A percentile compares a stretch with the other conserved stretches of the same genome.
Conservation (phyloP, 1,140 invertebrate species). For the Apis cerana region DNA sequence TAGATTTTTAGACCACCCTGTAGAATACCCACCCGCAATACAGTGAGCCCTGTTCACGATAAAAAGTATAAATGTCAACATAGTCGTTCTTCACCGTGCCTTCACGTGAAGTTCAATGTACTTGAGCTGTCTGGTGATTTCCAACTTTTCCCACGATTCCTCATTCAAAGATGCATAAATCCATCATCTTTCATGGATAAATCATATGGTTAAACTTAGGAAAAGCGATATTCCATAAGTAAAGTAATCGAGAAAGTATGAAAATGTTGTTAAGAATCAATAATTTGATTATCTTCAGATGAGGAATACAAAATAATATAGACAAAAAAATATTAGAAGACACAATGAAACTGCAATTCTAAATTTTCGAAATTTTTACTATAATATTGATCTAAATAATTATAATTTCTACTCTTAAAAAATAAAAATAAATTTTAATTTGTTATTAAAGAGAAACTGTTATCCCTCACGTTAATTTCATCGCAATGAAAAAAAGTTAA, state of each 20-base stretch:
- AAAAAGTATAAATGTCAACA: slow-evolving; percentile 59
- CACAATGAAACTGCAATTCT: too few relatives aligned
- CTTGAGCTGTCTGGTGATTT: slow-evolving; percentile 33
- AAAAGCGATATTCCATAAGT: background rate
- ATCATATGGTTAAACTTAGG: background rate
- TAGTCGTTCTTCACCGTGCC: slow-evolving; percentile 9
- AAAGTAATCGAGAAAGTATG: background rate
- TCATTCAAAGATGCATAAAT: background rate
- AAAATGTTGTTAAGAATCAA: too few relatives aligned
- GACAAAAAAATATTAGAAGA: too few relatives aligned
- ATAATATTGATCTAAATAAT: too few relatives aligned
- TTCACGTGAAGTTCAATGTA: slow-evolving; percentile 48
- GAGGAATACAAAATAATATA: too few relatives aligned
- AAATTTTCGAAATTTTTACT: too few relatives aligned
- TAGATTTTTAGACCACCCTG: background rate
- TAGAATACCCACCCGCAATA: background rate
- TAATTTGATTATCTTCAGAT: background rate
- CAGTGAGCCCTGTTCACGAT: slow-evolving; percentile 25
- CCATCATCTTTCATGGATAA: background rate
- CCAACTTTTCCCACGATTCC: slow-evolving; percentile 38
- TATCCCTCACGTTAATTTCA: too few relatives aligned
- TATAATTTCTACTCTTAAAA: too few relatives aligned
- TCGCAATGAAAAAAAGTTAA: too few relatives aligned
- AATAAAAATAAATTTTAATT: too few relatives aligned
- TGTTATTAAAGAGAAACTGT: too few relatives aligned